Conservation (phyloP, 2,888 invertebrate species). For the Epinotia bilunana region DNA sequence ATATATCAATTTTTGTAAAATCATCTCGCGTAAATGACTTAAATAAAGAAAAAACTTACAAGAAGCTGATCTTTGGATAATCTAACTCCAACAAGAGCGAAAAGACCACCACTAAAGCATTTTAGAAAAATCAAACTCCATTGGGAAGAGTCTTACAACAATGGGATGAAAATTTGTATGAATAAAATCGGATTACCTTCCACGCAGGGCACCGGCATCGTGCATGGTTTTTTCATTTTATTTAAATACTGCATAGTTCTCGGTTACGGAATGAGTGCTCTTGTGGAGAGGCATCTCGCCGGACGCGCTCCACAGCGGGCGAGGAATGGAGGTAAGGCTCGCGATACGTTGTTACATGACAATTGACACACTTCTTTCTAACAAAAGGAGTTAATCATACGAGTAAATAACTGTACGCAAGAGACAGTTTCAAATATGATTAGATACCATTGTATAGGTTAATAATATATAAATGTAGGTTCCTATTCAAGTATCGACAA, state of each 20-base stretch:
- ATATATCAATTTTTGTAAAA: no score
- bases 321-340: slow-evolving; percentile 52
- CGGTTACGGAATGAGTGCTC: neutral
- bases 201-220: neutral
- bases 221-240: neutral
- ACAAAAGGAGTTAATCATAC: slow-evolving; percentile 43
- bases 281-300: slow-evolving; percentile 41
- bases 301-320: slow-evolving; percentile 54
- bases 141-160: no score
- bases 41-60: no score
- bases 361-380: slow-evolving; percentile 47
- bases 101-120: neutral
- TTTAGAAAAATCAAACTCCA: no score
- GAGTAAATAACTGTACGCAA: slow-evolving; percentile 35
- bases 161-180: neutral
- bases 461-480: neutral
- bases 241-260: neutral
- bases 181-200: neutral
- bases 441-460: slow-evolving; percentile 12
- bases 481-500: neutral
- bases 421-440: slow-evolving; percentile 20
- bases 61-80: no score
- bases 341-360: slow-evolving; percentile 41
- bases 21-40: no score
- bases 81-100: neutral